Percentiles rank a stretch among this genome's conserved stretches.
phyloP scores from a whole-genome alignment of 35 echinoderm and acorn worm species.

The Lytechinus variegatus region DNA sequence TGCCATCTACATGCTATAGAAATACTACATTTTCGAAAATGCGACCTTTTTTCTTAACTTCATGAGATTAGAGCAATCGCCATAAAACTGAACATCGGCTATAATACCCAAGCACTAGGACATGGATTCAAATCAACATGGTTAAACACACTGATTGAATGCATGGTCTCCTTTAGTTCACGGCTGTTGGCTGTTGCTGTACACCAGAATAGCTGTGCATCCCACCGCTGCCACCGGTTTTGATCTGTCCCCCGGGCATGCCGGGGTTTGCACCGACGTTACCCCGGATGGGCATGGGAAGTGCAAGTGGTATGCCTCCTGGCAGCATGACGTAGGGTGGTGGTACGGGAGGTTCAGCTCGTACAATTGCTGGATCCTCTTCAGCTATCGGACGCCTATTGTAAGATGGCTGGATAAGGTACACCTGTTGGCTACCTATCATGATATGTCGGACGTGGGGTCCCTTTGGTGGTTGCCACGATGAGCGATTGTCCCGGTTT shows the following conservation, averaged over 20 bases:
- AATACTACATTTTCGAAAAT: too few species aligned
- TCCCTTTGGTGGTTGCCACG: constrained; percentile 25
- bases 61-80: too few species aligned
- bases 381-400: constrained; percentile 5
- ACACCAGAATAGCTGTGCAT: background rate
- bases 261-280: background rate
- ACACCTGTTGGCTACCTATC: constrained; percentile 12
- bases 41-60: too few species aligned
- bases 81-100: too few species aligned
- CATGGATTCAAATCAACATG: background rate
- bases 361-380: constrained; percentile 31
- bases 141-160: background rate
- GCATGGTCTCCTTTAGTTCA: background rate
- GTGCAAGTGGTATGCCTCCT: background rate
- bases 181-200: background rate
- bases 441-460: background rate
- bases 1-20: too few species aligned
- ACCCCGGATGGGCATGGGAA: background rate
- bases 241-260: background rate
- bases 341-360: constrained; percentile 2
- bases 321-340: background rate
- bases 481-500: background rate
- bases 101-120: too few species aligned
- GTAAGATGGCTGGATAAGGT: constrained; percentile 7
- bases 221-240: background rate